These are phyloP conservation scores for Neuroterus valhalla DNA, from an alignment of 1,140 invertebrate genomes.

Conservation along the genomic window DNA sequence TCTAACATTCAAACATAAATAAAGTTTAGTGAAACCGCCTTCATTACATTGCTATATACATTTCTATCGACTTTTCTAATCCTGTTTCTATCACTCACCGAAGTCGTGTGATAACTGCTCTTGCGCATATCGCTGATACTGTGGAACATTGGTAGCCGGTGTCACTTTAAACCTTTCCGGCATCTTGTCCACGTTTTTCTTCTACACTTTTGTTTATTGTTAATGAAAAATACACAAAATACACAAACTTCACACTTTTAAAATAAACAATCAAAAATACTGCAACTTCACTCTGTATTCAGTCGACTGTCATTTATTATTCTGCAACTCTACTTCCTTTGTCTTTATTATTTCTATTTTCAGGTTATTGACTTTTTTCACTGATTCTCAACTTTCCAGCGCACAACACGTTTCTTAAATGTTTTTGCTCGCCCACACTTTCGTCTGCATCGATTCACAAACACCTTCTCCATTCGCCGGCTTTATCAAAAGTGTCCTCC, in stretches of 20 bases:
- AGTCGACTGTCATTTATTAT: background rate
- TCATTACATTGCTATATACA: background rate
- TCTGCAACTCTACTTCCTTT: background rate
- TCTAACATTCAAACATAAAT: too few relatives aligned
- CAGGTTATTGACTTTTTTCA: constrained; percentile 14
- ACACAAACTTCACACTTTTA: background rate
- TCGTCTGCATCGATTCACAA: constrained; percentile 52
- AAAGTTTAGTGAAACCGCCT: too few relatives aligned
- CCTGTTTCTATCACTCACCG: constrained; percentile 52
- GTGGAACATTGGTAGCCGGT: constrained; percentile 52
- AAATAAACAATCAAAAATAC: background rate
- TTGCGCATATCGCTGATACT: constrained; percentile 39
- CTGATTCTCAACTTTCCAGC: constrained; percentile 22
- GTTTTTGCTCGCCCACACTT: constrained; percentile 52
- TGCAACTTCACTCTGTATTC: background rate
- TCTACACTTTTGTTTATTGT: background rate
- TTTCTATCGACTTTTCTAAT: constrained; percentile 14
- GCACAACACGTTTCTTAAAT: constrained; percentile 26
- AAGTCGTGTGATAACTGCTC: constrained; percentile 50
- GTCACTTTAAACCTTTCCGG: constrained; percentile 62
- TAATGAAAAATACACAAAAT: background rate
- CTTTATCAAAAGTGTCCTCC: background rate
- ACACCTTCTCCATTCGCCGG: constrained; percentile 58
- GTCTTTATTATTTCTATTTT: background rate
- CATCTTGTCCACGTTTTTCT: constrained; percentile 25